A percentile compares a stretch with the other conserved stretches of the same genome.
These are phyloP conservation scores for Oikopleura albicans DNA, from an alignment of 23 tunicate species.

Conservation along the genomic window DNA sequence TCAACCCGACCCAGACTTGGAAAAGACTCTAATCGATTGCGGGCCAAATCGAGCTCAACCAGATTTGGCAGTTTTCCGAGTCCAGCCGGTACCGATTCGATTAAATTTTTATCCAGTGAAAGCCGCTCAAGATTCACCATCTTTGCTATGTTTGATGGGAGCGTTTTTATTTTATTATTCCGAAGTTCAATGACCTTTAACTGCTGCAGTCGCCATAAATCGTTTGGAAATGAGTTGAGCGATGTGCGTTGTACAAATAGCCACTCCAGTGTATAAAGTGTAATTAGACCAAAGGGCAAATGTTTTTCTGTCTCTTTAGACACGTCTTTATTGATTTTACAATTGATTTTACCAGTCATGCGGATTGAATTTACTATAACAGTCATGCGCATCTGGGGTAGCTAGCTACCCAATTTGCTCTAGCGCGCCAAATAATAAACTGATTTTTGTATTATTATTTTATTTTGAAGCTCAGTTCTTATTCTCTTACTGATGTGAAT, in stretches of 20 bases:
- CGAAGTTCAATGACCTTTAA: background rate
- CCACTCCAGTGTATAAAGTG: conserved; percentile 4
- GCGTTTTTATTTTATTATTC: background rate
- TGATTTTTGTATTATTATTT: too few relatives aligned
- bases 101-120: background rate
- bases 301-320: background rate
- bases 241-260: background rate
- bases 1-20: too few relatives aligned
- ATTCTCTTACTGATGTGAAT: too few relatives aligned
- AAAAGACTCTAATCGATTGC: too few relatives aligned
- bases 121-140: background rate
- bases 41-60: background rate
- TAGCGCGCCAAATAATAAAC: too few relatives aligned
- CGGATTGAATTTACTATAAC: too few relatives aligned
- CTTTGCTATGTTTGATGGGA: background rate
- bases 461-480: too few relatives aligned
- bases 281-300: background rate
- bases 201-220: background rate
- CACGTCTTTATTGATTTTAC: background rate
- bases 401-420: too few relatives aligned
- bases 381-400: too few relatives aligned
- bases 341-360: too few relatives aligned
- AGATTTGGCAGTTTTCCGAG: background rate
- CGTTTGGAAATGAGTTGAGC: background rate
- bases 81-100: background rate